phyloP scores from a whole-genome alignment of 2,888 invertebrate species.

The Luperina nickerlii region DNA sequence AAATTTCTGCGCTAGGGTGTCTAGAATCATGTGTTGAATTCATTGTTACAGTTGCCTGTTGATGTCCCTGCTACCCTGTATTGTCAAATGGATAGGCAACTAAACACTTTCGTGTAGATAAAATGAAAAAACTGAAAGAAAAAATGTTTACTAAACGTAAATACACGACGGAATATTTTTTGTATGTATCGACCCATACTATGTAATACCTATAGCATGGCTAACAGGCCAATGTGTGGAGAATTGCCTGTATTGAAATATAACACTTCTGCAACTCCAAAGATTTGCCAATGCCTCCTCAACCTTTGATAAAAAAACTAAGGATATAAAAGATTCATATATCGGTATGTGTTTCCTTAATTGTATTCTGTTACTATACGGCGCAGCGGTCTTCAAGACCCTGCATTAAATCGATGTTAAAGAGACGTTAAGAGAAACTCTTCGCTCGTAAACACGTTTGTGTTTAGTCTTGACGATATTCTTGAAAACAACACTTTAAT shows the following conservation, averaged over 20 bases:
- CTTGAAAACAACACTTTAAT: slow-evolving; percentile 43
- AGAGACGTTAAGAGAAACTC: not conserved
- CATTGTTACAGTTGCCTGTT: not conserved
- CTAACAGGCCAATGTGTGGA: not conserved
- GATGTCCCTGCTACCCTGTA: not conserved
- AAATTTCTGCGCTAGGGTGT: not conserved
- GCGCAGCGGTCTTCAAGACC: not conserved
- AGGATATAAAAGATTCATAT: not conserved
- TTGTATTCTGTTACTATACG: not conserved
- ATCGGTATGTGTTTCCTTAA: not conserved
- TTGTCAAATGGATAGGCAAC: not conserved
- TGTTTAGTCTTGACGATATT: slow-evolving; percentile 4
- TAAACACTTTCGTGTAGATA: not conserved
- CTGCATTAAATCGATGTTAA: not conserved
- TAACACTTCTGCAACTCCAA: not conserved
- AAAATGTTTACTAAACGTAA: not conserved
- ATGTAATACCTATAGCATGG: not conserved
- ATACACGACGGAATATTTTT: not conserved
- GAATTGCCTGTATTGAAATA: not conserved
- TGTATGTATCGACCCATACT: not conserved
- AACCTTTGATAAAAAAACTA: too few species aligned
- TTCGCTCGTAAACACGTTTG: not conserved
- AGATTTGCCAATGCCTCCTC: not conserved
- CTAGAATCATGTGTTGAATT: not conserved
- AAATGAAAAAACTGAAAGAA: not conserved